Conservation (phyloP, 2,888 invertebrate genomes). For the Patella caerulea region DNA sequence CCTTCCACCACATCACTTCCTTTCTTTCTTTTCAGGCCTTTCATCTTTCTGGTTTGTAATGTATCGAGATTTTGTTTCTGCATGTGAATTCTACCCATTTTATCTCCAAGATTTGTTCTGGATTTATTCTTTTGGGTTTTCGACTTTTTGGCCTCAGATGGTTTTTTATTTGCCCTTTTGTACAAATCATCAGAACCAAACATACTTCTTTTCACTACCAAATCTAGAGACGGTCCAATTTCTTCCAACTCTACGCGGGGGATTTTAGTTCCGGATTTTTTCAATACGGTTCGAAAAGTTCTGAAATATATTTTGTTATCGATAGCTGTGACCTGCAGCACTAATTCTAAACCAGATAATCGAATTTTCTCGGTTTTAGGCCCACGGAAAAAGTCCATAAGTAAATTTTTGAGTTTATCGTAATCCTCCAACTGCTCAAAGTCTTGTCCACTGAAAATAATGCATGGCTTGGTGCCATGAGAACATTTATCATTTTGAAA, state of each 20-base stretch:
- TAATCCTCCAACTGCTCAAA: slow-evolving; percentile 87
- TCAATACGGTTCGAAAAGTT: slow-evolving; percentile 83
- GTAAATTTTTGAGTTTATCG: slow-evolving; percentile 86
- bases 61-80: slow-evolving; percentile 87
- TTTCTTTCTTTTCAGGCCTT: slow-evolving; percentile 59
- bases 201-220: slow-evolving; percentile 86
- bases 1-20: not conserved
- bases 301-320: slow-evolving; percentile 86
- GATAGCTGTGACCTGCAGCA: slow-evolving; percentile 88
- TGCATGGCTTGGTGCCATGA: slow-evolving; percentile 88
- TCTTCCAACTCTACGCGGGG: slow-evolving; percentile 94
- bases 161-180: slow-evolving; percentile 66
- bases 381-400: slow-evolving; percentile 92
- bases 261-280: slow-evolving; percentile 90
- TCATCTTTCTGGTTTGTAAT: slow-evolving; percentile 81
- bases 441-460: slow-evolving; percentile 91
- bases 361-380: slow-evolving; percentile 85
- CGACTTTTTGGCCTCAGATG: slow-evolving; percentile 73
- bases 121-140: slow-evolving; percentile 93
- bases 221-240: slow-evolving; percentile 93
- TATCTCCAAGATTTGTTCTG: slow-evolving; percentile 88
- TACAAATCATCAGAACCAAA: slow-evolving; percentile 89
- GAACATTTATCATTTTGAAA: slow-evolving; percentile 74
- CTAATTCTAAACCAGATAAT: slow-evolving; percentile 94
- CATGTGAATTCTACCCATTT: slow-evolving; percentile 92